Base-by-base conservation (phyloP, 35 echinoderm and acorn worm species). In the Eucidaris tribuloides region DNA sequence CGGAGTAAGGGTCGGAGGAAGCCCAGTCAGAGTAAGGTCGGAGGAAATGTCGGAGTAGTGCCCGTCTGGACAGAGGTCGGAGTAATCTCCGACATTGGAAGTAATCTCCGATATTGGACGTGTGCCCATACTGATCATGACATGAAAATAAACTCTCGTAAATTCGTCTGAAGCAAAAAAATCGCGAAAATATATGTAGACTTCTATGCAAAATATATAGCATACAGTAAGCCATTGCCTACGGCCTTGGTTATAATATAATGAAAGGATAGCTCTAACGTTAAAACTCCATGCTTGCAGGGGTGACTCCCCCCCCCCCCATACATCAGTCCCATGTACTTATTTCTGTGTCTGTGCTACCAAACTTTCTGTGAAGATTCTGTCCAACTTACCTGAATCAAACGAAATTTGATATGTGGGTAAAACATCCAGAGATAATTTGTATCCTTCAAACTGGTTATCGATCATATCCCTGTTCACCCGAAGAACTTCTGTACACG, bases 391-490 rank as follows among this genome's bases (percentile, higher is more conserved):
- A 97, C 94, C 94, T 45, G 77, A 83, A 23, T 80, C 48, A 28
- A 86, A 24, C 34, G 46, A 63, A 20, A 88, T 28, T 5, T 71
- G 45, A 58, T 97, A 97, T 3, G 49, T 85, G 70, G 94, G 94
- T 5, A 97, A 71, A 0, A 83, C 19, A 66, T 97, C 94, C 28
- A 97, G 79, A 24, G 94, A 97, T 27, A 97, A 58, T 64, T 97
- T 97, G 72, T 97, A 97, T 5, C 94, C 94, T 55, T 97, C 94
- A 90, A 97, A 97, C 25, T 89, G 60, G 7, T 86, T 91, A 79
- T 97, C 86, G 9, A 97, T 39, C 15, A 89, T 76, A n/a, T 89
- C 74, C n/a, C 94, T 49, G 44, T 89, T 85, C 11, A 92, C 94
- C 27, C 74, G 60, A 25, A 97, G 70, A 19, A 46, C 70, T 32